A percentile compares a stretch with the other conserved stretches of the same genome.
Conservation (phyloP, 2,797 vertebrate genomes). For the Yasuhikotakia modesta region DNA sequence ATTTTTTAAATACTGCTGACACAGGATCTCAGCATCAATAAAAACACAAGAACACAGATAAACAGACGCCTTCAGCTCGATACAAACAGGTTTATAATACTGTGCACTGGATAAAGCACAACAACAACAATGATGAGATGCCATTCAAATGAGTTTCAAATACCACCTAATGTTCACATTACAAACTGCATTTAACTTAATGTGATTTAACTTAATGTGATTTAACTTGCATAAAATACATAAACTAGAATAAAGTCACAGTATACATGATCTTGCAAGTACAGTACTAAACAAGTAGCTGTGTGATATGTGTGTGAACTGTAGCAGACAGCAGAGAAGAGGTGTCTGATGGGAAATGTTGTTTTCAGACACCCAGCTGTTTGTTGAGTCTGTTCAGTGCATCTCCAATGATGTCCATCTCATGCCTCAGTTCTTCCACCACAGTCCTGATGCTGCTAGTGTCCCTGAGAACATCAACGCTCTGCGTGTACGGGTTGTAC, state of each 20-base stretch:
- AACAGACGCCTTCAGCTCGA: too few relatives aligned
- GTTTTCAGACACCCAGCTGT: slow-evolving; percentile 80
- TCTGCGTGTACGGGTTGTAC: slow-evolving; percentile 96
- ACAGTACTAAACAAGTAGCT: neutral
- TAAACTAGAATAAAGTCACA: neutral
- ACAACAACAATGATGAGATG: too few relatives aligned
- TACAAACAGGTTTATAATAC: slow-evolving; percentile 18
- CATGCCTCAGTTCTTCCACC: slow-evolving; percentile 90
- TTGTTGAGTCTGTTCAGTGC: slow-evolving; percentile 89
- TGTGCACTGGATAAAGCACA: too few relatives aligned
- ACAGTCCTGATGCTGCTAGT: slow-evolving; percentile 86
- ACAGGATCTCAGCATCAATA: too few relatives aligned
- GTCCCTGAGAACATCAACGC: slow-evolving; percentile 90
- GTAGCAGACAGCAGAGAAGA: neutral
- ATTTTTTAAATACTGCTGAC: too few relatives aligned
- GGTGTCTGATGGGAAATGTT: neutral
- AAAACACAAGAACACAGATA: too few relatives aligned
- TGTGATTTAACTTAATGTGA: too few relatives aligned
- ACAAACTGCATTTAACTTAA: neutral
- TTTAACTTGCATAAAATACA: slow-evolving; percentile 35
- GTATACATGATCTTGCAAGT: neutral
- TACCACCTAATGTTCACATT: neutral
- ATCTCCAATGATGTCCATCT: slow-evolving; percentile 89
- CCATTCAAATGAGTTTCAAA: slow-evolving; percentile 6
- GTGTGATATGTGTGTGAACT: neutral